Conservation (phyloP, 1,140 invertebrate species). For the Paralvinella palmiformis region DNA sequence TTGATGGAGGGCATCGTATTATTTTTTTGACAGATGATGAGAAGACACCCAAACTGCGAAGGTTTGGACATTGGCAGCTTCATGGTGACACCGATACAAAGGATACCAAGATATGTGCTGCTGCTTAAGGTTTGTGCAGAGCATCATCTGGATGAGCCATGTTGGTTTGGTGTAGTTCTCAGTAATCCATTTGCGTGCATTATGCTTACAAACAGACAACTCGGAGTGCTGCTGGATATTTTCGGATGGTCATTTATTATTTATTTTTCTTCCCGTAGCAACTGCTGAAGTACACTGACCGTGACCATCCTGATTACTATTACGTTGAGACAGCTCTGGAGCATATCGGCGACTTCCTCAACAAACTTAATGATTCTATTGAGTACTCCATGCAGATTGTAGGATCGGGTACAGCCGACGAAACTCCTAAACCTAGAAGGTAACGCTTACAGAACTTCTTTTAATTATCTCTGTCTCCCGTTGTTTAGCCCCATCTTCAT, state of each 20-base stretch:
- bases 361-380: slow-evolving; percentile 46
- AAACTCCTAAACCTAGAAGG: slow-evolving; percentile 10
- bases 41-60: too few relatives aligned
- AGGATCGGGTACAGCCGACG: slow-evolving; percentile 28
- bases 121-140: slow-evolving; percentile 33
- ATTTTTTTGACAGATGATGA: too few relatives aligned
- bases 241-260: neutral
- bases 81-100: slow-evolving; percentile 47
- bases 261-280: slow-evolving; percentile 29
- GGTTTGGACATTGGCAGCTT: slow-evolving; percentile 42
- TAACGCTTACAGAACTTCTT: too few relatives aligned
- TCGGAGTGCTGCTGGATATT: neutral
- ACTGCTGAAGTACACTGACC: slow-evolving; percentile 42
- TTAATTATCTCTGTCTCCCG: too few relatives aligned
- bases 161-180: neutral
- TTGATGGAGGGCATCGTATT: too few relatives aligned
- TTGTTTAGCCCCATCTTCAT: too few relatives aligned
- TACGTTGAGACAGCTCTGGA: slow-evolving; percentile 37
- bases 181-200: neutral
- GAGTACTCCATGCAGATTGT: slow-evolving; percentile 48
- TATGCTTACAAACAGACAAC: neutral
- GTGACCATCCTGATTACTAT: slow-evolving; percentile 40
- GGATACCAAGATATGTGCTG: slow-evolving; percentile 48
- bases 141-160: neutral
- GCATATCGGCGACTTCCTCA: slow-evolving; percentile 41